A percentile compares a stretch with the other conserved stretches of the same genome.
These are phyloP conservation scores for Battus philenor DNA, from an alignment of 1,140 invertebrate species.

Conservation along the genomic window DNA sequence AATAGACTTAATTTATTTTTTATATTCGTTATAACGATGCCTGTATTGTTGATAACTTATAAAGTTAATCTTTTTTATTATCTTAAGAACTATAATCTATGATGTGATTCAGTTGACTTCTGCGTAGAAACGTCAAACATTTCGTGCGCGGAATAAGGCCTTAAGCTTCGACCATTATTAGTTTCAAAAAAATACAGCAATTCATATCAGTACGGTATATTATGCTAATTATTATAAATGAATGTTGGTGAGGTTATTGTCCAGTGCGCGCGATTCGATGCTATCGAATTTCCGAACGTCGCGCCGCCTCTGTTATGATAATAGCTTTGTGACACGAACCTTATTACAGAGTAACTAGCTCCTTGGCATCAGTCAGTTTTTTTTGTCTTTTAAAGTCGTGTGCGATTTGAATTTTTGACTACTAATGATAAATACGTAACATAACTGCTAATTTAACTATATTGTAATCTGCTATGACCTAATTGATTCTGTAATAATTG, in stretches of 20 bases:
- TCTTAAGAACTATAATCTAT: too few relatives aligned
- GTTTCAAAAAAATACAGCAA: constrained; percentile 23
- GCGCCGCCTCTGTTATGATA: constrained; percentile 63
- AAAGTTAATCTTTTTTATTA: too few relatives aligned
- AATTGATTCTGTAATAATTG: too few relatives aligned
- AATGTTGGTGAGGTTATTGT: constrained; percentile 62
- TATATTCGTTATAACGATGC: too few relatives aligned
- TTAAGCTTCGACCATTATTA: constrained; percentile 14
- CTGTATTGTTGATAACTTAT: too few relatives aligned
- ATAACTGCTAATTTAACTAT: too few relatives aligned
- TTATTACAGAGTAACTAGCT: constrained; percentile 44
- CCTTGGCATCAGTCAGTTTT: constrained; percentile 51
- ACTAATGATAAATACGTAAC: too few relatives aligned
- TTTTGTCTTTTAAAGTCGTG: constrained; percentile 22
- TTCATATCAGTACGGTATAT: constrained; percentile 26
- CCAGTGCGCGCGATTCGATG: constrained; percentile 64
- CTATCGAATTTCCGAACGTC: constrained; percentile 62
- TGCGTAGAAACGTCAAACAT: constrained; percentile 1
- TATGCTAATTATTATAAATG: constrained; percentile 48
- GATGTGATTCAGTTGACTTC: too few relatives aligned
- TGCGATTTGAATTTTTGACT: too few relatives aligned
- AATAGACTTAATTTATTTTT: too few relatives aligned
- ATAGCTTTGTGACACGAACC: constrained; percentile 61
- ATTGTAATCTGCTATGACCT: too few relatives aligned
- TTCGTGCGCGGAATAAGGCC: constrained; percentile 1